These are phyloP conservation scores for Anarhynchus alexandrinus DNA, from an alignment of 2,113 vertebrate species.

Conservation along the genomic window DNA sequence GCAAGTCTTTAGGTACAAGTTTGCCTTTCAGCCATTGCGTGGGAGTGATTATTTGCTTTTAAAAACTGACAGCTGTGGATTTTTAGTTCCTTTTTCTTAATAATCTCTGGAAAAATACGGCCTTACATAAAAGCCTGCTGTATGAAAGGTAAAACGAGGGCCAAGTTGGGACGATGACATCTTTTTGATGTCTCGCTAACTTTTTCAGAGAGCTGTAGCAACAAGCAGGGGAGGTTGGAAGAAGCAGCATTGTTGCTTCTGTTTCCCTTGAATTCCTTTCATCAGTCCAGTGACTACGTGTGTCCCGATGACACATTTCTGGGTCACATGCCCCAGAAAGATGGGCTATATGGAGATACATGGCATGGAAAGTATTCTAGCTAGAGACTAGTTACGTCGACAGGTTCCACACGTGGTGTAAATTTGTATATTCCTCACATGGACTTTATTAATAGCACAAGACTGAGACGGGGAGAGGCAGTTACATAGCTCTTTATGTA, in stretches of 20 bases:
- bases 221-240: neutral
- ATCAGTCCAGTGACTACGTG: neutral
- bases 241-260: neutral
- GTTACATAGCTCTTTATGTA: neutral
- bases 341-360: conserved; percentile 26
- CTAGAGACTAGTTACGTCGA: neutral
- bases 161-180: neutral
- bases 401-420: neutral
- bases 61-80: neutral
- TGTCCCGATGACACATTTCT: conserved; percentile 23
- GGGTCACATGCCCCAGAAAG: conserved; percentile 30
- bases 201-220: neutral
- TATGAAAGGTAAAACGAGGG: neutral
- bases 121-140: neutral
- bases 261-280: conserved; percentile 11
- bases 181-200: neutral
- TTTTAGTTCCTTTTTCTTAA: neutral
- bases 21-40: neutral
- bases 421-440: conserved; percentile 17
- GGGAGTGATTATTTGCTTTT: conserved; percentile 1
- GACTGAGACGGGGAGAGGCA: neutral
- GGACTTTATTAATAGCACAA: conserved; percentile 52
- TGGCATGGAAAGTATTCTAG: conserved; percentile 50
- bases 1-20: conserved; percentile 6
- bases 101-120: neutral